Evolutionary conservation across 1,140 invertebrate genomes (phyloP).

Genomic region (Lasaia peninsularis): DNA sequence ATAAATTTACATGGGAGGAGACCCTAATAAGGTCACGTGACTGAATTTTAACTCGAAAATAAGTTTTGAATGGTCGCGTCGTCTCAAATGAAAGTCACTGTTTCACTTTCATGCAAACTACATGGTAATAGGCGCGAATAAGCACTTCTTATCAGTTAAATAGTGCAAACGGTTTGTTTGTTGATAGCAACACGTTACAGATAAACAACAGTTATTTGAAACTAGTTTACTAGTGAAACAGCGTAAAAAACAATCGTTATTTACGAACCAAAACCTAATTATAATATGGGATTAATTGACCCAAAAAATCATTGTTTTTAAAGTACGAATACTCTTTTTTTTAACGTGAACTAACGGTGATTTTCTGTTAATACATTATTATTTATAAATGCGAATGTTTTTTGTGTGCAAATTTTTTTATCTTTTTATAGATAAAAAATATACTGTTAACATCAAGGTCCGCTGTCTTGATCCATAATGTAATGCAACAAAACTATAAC

Average conservation of each 20-base stretch:
- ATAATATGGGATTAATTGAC: neutral
- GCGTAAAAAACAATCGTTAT: too few species aligned
- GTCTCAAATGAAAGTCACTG: conserved; percentile 30
- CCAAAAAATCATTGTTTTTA: too few species aligned
- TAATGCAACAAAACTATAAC: too few species aligned
- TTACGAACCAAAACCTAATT: neutral
- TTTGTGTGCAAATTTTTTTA: too few species aligned
- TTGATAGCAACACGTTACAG: neutral
- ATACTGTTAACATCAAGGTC: too few species aligned
- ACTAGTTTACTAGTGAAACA: neutral
- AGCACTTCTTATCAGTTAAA: neutral
- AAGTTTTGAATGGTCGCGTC: conserved; percentile 4
- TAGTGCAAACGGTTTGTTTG: neutral
- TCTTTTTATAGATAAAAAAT: too few species aligned
- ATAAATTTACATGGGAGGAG: neutral
- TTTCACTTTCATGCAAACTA: conserved; percentile 55
- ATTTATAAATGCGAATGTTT: too few species aligned
- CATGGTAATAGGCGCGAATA: conserved; percentile 24
- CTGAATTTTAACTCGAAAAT: conserved; percentile 27
- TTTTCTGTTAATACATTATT: too few species aligned
- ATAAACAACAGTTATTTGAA: neutral
- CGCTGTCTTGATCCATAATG: too few species aligned
- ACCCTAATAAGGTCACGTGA: conserved; percentile 30
- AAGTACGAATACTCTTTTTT: too few species aligned
- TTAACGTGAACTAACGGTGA: too few species aligned